Percentiles rank a stretch among this genome's conserved stretches.
phyloP scores from a whole-genome alignment of 1,140 invertebrate genomes.

The Apis florea region DNA sequence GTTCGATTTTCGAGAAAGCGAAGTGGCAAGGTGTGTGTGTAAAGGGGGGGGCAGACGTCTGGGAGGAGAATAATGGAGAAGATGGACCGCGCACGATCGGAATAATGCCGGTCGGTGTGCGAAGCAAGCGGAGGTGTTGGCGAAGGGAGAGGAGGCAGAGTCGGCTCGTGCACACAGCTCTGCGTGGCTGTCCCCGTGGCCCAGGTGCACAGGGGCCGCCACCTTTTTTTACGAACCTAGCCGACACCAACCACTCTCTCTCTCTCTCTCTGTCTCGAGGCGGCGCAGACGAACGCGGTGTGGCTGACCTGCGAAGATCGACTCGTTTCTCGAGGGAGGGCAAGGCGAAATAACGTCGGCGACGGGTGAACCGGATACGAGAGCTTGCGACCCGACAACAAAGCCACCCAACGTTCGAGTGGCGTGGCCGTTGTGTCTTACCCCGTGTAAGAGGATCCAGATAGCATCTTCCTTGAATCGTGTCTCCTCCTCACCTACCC shows the following conservation, averaged over 20 bases:
- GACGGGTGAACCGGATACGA: conserved; percentile 72
- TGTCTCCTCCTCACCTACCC: conserved; percentile 8
- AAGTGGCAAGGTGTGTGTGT: no score
- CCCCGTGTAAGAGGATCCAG: conserved; percentile 63
- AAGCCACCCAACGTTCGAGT: conserved; percentile 47
- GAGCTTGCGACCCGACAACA: conserved; percentile 26
- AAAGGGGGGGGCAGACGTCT: no score
- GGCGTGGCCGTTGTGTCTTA: conserved; percentile 61
- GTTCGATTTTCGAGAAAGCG: no score
- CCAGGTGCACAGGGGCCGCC: conserved; percentile 37
- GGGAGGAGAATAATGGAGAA: no score
- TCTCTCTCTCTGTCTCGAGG: not conserved
- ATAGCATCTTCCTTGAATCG: conserved; percentile 70
- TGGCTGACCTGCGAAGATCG: conserved; percentile 62
- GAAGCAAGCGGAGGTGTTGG: conserved; percentile 51
- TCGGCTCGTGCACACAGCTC: conserved; percentile 47
- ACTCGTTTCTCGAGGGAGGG: conserved; percentile 51
- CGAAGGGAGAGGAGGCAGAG: conserved; percentile 42
- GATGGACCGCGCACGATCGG: conserved; percentile 35
- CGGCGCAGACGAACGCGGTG: not conserved
- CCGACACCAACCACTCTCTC: not conserved
- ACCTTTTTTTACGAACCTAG: not conserved
- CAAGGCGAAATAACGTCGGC: conserved; percentile 73
- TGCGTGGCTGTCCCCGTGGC: conserved; percentile 42
- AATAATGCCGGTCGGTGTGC: conserved; percentile 46